Evolutionary conservation across 2,888 invertebrate genomes (phyloP).

Genomic region (Tiliacea citrago): DNA sequence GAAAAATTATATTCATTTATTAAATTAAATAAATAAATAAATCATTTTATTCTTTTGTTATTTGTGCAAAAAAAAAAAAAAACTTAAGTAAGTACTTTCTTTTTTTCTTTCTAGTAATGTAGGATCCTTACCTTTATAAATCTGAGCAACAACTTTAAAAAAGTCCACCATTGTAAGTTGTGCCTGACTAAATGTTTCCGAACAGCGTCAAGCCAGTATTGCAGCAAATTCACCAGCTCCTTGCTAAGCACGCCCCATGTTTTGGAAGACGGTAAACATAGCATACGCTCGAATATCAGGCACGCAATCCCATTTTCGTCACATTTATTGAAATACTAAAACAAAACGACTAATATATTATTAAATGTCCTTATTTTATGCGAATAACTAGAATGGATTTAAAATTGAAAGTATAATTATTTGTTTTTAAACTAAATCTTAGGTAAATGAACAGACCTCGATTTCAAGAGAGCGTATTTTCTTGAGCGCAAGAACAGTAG

Average conservation of each 20-base stretch:
- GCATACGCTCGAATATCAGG: constrained; percentile 75
- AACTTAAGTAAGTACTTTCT: no score
- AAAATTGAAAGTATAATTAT: background rate
- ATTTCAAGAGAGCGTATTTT: constrained; percentile 80
- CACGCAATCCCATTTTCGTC: constrained; percentile 80
- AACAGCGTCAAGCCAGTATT: constrained; percentile 82
- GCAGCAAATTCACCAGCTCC: constrained; percentile 76
- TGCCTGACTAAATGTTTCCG: constrained; percentile 77
- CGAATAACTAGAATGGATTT: background rate
- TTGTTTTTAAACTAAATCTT: background rate
- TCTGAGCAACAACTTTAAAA: constrained; percentile 75
- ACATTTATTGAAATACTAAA: constrained; percentile 82
- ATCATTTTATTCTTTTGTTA: background rate
- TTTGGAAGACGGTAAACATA: constrained; percentile 77
- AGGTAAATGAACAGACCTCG: constrained; percentile 72
- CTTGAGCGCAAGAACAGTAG: constrained; percentile 78
- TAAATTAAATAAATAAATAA: background rate
- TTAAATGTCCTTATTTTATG: background rate
- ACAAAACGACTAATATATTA: constrained; percentile 40
- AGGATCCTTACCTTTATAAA: constrained; percentile 73
- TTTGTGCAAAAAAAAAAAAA: background rate
- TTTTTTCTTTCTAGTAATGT: background rate
- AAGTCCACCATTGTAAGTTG: constrained; percentile 80
- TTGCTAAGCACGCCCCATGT: constrained; percentile 79
- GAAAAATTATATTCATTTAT: background rate